Conservation (phyloP, 1,140 invertebrate genomes). For the Andrena cerasifolii region DNA sequence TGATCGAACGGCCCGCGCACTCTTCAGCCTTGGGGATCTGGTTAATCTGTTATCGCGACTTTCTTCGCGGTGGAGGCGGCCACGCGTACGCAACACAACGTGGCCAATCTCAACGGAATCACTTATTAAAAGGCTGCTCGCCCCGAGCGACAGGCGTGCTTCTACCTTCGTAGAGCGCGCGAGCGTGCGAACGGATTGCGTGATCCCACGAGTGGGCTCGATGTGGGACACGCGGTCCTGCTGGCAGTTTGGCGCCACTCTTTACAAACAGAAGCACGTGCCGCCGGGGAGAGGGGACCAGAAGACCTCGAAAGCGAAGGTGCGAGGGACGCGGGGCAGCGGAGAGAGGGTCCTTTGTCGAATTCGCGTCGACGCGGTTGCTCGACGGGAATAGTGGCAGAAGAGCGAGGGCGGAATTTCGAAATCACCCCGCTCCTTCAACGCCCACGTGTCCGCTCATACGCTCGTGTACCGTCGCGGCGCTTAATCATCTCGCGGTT, state of each 20-base stretch:
- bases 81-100: too few species aligned
- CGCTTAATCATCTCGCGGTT: neutral
- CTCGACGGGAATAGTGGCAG: neutral
- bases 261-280: slow-evolving; percentile 31
- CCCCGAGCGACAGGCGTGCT: too few species aligned
- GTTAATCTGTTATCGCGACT: too few species aligned
- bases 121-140: too few species aligned
- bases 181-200: slow-evolving; percentile 10
- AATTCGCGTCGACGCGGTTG: neutral
- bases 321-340: neutral
- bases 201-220: slow-evolving; percentile 31
- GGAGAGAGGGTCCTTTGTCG: neutral
- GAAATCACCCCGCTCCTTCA: neutral
- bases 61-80: too few species aligned
- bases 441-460: neutral
- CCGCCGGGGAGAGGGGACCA: neutral
- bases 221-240: slow-evolving; percentile 38
- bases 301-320: slow-evolving; percentile 4
- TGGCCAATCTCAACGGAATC: too few species aligned
- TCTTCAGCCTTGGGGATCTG: too few species aligned
- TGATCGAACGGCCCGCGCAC: neutral
- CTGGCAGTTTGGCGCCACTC: slow-evolving; percentile 56
- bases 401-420: neutral
- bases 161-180: neutral
- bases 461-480: too few species aligned